Conservation (phyloP, 37 sponge, comb jelly and placozoan species). For the Crambe crambe region DNA sequence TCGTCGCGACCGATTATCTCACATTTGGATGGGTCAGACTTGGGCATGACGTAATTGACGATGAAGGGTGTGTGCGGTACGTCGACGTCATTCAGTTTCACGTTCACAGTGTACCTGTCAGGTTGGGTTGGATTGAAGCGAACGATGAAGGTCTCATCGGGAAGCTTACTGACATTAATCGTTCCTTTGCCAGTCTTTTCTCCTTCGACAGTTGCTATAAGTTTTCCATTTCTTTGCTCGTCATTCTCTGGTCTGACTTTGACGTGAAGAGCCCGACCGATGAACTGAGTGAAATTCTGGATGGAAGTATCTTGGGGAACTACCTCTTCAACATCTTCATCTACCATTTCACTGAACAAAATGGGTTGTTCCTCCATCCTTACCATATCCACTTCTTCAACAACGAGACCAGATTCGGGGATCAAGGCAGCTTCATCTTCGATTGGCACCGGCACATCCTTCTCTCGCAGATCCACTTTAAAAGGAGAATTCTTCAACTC, state of each 20-base stretch:
- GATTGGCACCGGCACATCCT: not conserved
- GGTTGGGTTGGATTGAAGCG: constrained; percentile 53
- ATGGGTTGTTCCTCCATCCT: constrained; percentile 24
- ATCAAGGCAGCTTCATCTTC: not conserved
- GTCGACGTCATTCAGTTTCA: constrained; percentile 28
- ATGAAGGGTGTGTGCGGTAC: constrained; percentile 57
- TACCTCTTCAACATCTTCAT: not conserved
- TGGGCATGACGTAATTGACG: constrained; percentile 49
- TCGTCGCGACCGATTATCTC: constrained; percentile 25
- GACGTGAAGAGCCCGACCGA: constrained; percentile 31
- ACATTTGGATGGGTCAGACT: constrained; percentile 50
- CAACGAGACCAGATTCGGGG: constrained; percentile 11
- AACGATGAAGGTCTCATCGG: constrained; percentile 17
- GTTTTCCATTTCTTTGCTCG: constrained; percentile 8
- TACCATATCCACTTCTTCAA: constrained; percentile 19
- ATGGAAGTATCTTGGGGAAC: not conserved
- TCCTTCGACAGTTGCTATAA: constrained; percentile 47
- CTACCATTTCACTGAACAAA: constrained; percentile 14
- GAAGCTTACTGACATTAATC: not conserved
- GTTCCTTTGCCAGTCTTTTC: constrained; percentile 24
- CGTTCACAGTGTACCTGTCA: constrained; percentile 54
- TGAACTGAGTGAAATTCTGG: constrained; percentile 7
- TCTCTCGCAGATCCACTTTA: constrained; percentile 32
- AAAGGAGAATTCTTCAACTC: constrained; percentile 53
- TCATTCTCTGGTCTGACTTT: constrained; percentile 23